phyloP scores from a whole-genome alignment of 2,113 vertebrate species.

The Pyrgilauda ruficollis region DNA sequence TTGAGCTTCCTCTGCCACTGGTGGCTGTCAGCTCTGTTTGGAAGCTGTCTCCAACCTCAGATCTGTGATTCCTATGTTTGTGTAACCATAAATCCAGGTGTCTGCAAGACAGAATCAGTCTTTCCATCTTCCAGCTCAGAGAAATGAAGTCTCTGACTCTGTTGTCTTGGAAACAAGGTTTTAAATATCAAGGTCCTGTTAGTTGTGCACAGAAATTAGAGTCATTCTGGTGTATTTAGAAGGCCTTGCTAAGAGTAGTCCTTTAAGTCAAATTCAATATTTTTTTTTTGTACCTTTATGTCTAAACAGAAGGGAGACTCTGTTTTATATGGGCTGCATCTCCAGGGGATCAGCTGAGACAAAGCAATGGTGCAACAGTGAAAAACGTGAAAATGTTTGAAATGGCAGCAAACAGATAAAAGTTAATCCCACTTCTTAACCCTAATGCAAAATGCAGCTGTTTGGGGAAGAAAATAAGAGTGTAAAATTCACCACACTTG shows the following conservation, averaged over 20 bases:
- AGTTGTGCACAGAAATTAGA: background rate
- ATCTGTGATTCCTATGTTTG: fast-evolving
- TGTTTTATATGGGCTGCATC: background rate
- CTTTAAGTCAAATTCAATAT: background rate
- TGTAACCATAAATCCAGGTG: background rate
- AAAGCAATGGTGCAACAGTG: background rate
- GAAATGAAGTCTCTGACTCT: background rate
- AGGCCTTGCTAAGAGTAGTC: background rate
- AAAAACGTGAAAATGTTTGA: background rate
- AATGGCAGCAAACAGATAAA: background rate
- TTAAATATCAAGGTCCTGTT: background rate
- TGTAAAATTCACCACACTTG: background rate
- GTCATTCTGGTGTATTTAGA: background rate
- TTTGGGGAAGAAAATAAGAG: background rate
- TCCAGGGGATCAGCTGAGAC: background rate
- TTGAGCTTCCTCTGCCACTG: background rate
- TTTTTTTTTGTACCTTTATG: background rate
- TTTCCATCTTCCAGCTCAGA: background rate
- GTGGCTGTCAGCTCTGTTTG: background rate
- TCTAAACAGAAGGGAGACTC: background rate
- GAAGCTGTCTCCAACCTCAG: background rate
- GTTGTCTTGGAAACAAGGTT: conserved; percentile 40
- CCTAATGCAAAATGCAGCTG: background rate
- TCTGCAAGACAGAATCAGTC: background rate
- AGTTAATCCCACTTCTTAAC: background rate